Evolutionary conservation across 2,888 invertebrate species (phyloP).

Genomic region (Lasiommata megera): DNA sequence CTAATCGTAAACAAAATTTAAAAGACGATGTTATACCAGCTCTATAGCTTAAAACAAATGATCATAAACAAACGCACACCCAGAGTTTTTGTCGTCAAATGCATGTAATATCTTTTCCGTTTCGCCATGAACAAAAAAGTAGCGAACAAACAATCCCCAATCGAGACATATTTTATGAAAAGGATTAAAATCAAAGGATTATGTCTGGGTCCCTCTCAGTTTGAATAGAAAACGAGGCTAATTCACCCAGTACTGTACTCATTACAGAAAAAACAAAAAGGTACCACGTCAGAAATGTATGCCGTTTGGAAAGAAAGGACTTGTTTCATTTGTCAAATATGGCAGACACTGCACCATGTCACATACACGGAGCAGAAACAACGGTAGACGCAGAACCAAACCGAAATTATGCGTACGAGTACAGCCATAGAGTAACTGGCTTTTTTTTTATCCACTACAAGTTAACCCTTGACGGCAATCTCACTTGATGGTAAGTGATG

Average conservation of each 20-base stretch:
- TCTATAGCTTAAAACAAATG: too few relatives aligned
- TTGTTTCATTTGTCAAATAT: constrained; percentile 7
- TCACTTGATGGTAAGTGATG: too few relatives aligned
- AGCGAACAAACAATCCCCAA: background rate
- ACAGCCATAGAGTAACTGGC: too few relatives aligned
- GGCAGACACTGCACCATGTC: constrained; percentile 2
- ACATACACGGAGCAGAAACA: background rate
- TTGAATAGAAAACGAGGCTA: background rate
- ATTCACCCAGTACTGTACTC: background rate
- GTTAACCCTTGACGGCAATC: too few relatives aligned
- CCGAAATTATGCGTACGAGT: too few relatives aligned
- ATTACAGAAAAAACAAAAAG: constrained; percentile 1
- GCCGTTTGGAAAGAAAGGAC: constrained; percentile 1
- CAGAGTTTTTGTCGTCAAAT: too few relatives aligned
- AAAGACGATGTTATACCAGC: too few relatives aligned
- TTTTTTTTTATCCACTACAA: too few relatives aligned
- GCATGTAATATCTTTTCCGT: too few relatives aligned
- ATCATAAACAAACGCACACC: too few relatives aligned
- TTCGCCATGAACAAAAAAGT: background rate
- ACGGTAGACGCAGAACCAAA: background rate
- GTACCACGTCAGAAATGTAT: background rate
- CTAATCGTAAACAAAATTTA: too few relatives aligned
- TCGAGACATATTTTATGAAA: background rate
- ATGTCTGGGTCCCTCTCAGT: too few relatives aligned
- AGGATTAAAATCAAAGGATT: background rate